phyloP scores from a whole-genome alignment of 2,888 invertebrate species.

The Abrostola tripartita region DNA sequence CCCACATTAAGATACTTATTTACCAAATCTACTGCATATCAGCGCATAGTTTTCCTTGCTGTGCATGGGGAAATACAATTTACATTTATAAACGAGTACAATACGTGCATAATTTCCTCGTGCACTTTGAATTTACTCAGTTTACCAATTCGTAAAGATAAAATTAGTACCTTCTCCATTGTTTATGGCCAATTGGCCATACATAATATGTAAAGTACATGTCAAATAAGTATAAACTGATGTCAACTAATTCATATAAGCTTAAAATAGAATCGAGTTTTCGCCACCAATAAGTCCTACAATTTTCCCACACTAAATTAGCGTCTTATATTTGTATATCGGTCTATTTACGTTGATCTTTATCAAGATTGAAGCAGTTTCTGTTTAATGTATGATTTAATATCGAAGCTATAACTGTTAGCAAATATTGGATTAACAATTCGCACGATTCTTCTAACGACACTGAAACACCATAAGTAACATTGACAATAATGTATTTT shows the following conservation, averaged over 20 bases:
- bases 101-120: no score
- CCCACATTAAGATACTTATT: no score
- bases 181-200: no score
- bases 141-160: no score
- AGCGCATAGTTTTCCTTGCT: no score
- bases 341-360: conserved; percentile 16
- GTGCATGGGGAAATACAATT: no score
- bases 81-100: no score
- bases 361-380: conserved; percentile 43
- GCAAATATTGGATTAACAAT: conserved; percentile 60
- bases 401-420: conserved; percentile 55
- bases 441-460: conserved; percentile 54
- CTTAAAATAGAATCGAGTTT: background rate
- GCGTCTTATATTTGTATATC: conserved; percentile 3
- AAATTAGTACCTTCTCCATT: no score
- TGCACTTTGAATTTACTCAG: no score
- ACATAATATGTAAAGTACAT: no score
- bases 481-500: conserved; percentile 19
- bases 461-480: conserved; percentile 26
- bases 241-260: background rate
- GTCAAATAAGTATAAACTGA: no score
- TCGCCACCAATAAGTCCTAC: background rate
- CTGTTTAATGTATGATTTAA: conserved; percentile 53
- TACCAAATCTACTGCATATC: no score
- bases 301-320: background rate